phyloP scores from a whole-genome alignment of 1,140 invertebrate species.

The Drosophila oshimai region DNA sequence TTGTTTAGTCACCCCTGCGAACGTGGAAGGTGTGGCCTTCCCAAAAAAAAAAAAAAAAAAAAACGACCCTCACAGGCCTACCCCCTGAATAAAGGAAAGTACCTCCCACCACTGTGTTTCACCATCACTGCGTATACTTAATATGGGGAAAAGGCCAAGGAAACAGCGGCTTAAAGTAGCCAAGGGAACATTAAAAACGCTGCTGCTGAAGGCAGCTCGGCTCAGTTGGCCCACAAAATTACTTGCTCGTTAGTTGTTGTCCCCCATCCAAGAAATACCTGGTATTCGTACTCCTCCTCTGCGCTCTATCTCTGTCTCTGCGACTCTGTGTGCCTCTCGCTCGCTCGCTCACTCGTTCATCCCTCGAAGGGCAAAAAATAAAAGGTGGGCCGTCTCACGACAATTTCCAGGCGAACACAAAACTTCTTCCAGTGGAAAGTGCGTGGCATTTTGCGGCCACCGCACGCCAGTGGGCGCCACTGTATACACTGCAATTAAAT shows the following conservation, averaged over 20 bases:
- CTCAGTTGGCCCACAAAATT: constrained; percentile 74
- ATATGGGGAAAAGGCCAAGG: constrained; percentile 50
- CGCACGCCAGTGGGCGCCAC: constrained; percentile 56
- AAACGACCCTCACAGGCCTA: constrained; percentile 64
- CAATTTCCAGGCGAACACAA: constrained; percentile 58
- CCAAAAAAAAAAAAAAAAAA: constrained; percentile 16
- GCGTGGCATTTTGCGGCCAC: constrained; percentile 39
- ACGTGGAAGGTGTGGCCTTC: constrained; percentile 77
- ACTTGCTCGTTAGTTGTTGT: constrained; percentile 69
- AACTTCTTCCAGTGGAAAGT: constrained; percentile 73
- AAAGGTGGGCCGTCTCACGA: constrained; percentile 34
- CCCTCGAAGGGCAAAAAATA: background rate
- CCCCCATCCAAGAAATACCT: constrained; percentile 21
- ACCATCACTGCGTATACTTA: constrained; percentile 61
- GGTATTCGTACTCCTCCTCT: constrained; percentile 12
- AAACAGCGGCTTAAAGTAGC: constrained; percentile 68
- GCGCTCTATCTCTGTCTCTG: background rate
- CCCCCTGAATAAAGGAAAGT: constrained; percentile 11
- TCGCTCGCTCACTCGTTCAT: constrained; percentile 6
- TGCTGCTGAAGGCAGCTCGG: constrained; percentile 30
- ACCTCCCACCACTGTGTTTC: background rate
- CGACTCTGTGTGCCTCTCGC: background rate
- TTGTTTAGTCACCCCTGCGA: constrained; percentile 73
- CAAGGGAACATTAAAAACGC: constrained; percentile 57
- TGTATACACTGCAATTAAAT: constrained; percentile 5